Percentiles rank a stretch among this genome's conserved stretches.
phyloP scores from a whole-genome alignment of 1,140 invertebrate genomes.

The Tribolium castaneum region DNA sequence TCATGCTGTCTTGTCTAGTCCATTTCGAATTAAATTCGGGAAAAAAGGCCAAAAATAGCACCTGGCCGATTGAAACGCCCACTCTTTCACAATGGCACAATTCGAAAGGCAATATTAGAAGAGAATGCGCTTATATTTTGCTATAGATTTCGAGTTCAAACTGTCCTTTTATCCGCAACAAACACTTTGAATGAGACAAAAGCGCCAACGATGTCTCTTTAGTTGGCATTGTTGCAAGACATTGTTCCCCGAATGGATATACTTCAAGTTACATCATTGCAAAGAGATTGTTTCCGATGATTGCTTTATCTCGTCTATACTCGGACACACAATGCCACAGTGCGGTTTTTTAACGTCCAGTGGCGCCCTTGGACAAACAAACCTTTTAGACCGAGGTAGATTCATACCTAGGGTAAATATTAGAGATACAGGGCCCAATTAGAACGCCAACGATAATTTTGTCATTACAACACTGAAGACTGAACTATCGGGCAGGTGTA shows the following conservation, averaged over 20 bases:
- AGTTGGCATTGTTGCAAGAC: constrained; percentile 60
- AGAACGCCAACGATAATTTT: constrained; percentile 32
- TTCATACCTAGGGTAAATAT: constrained; percentile 31
- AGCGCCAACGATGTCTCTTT: constrained; percentile 62
- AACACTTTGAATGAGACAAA: constrained; percentile 60
- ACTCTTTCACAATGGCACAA: constrained; percentile 37
- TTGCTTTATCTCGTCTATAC: constrained; percentile 51
- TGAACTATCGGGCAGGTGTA: background rate
- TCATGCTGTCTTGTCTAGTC: constrained; percentile 38
- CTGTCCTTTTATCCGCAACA: constrained; percentile 60
- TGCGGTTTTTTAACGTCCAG: constrained; percentile 30
- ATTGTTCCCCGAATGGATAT: constrained; percentile 61
- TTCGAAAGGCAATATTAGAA: constrained; percentile 43
- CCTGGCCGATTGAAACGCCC: constrained; percentile 37
- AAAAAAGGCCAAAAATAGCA: constrained; percentile 28
- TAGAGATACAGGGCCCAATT: constrained; percentile 29
- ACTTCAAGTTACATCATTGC: constrained; percentile 63
- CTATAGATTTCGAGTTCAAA: constrained; percentile 56
- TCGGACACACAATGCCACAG: constrained; percentile 35
- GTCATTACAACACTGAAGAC: constrained; percentile 31
- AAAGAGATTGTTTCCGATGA: constrained; percentile 59
- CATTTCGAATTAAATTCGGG: constrained; percentile 32
- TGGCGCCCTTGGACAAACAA: constrained; percentile 41
- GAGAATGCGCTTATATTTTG: constrained; percentile 49
- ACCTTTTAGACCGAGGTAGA: constrained; percentile 34